Evolutionary conservation across 2,888 invertebrate genomes (phyloP), one percentile per base, ranked within the genome.

Genomic region (Lycia hirtaria): DNA sequence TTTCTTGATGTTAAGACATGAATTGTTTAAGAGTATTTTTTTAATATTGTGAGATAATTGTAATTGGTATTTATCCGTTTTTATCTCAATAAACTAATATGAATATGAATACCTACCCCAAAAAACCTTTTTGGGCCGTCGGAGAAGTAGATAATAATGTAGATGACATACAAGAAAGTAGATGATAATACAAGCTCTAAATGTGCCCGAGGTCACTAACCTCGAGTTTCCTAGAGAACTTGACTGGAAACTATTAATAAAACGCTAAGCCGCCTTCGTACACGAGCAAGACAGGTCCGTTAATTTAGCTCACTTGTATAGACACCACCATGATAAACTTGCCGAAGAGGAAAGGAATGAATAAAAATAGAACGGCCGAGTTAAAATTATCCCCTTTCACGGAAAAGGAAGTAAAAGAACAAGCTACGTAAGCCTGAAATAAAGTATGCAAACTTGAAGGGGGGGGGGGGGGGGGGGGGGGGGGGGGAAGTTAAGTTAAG

Each of bases 231-330:
- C 53, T 62, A 37, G 56, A 65, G 54, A 62, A 55, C 56, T 49
- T 58, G 48, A 45, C 54, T 55, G 30, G 52, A 47, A 61, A 57
- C 61, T 63, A 60, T 60, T 55, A 60, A 57, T 65, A 57, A 62
- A 61, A 54, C 38, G 41, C 22, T 53, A 56, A 56, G 43, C 48
- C 61, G 55, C 63, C 61, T 63, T n/a, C n/a, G n/a, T n/a, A 65
- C 59, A 37, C 52, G 37, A 14, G 17, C 17, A 47, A 17, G 24
- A 20, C 45, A 40, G 45, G 28, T 37, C 53, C 43, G 52, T 54
- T 55, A 58, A 58, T 53, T 47, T 53, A 57, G 43, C 50, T 60
- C 32, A 40, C 65, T 59, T 52, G 35, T 56, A 45, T 51, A 57
- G 43, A 37, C n/a, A 28, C 9, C 43, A 49, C 44, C 37, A 33